phyloP scores from a whole-genome alignment of 2,888 invertebrate genomes.

The Pseudoips prasinana region DNA sequence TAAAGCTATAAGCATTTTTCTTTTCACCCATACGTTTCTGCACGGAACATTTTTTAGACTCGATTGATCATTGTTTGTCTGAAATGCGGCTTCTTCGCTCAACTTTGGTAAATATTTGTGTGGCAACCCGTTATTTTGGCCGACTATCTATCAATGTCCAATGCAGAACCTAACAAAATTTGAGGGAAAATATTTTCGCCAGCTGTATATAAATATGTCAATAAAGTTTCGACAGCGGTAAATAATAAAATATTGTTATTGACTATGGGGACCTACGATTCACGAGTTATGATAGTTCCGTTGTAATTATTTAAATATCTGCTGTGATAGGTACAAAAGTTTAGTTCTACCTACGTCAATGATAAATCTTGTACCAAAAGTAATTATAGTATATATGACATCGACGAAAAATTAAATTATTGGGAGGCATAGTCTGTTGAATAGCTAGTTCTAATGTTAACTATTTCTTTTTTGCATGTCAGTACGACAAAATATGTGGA shows the following conservation, averaged over 20 bases:
- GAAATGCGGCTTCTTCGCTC: constrained; percentile 26
- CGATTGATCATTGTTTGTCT: constrained; percentile 43
- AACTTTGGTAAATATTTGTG: constrained; percentile 56
- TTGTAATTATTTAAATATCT: constrained; percentile 8
- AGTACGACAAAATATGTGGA: too few species aligned
- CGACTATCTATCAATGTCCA: constrained; percentile 59
- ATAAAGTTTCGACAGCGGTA: constrained; percentile 25
- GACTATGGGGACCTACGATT: constrained; percentile 6
- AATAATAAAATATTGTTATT: constrained; percentile 14
- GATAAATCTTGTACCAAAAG: too few species aligned
- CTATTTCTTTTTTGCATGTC: too few species aligned
- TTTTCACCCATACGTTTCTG: too few species aligned
- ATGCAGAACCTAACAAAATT: constrained; percentile 48
- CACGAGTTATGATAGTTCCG: constrained; percentile 6
- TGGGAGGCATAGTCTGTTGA: too few species aligned
- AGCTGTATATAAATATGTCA: constrained; percentile 37
- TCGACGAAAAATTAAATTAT: too few species aligned
- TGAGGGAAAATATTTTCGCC: constrained; percentile 36
- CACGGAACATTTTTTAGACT: constrained; percentile 24
- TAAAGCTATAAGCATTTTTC: too few species aligned
- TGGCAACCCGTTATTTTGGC: constrained; percentile 51
- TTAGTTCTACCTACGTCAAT: too few species aligned
- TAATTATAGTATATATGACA: too few species aligned
- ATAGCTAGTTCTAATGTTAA: too few species aligned
- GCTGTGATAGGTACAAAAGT: too few species aligned